Base-by-base conservation (phyloP, 2,888 invertebrate genomes). In the Parapristionchus giblindavisi region DNA sequence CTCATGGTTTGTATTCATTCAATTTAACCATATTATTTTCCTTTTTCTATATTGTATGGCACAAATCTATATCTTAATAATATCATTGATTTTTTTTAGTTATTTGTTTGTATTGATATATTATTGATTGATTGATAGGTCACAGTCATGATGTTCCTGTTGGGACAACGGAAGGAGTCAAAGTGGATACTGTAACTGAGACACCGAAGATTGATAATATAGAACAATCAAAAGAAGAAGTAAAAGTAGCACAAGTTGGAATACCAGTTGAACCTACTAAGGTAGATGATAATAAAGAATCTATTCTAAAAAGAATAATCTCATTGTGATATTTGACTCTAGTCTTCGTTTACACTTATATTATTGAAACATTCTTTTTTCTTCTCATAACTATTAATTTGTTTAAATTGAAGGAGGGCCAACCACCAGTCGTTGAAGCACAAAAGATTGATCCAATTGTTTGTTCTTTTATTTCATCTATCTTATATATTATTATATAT, bases 121-220 rank as follows among this genome's bases (percentile, higher is more conserved):
- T 3, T 11, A n/a, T n/a, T n/a, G n/a, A n/a, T n/a, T 65, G 11
- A 0, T 1, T 65, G 6, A 11, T 43, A 65, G 63, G 63, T 65
- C 63, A 65, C 63, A 65, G 63, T 65, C 63, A 65, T 43, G 40
- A 40, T 65, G 63, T 43, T 14, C 63, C 63, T 0, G 43, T 17
- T 8, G 27, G 43, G 21, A 65, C 40, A 43, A 36, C 43, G 63
- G 63, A 65, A 11, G 77, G 63, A 54, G 56, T 75, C 6, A 75
- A 78, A 27, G 65, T 78, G n/a, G 74, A 77, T 32, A 76, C 61
- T 56, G 78, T 78, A 3, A 40, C 77, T 0, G 77, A 72, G n/a
- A 32, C 56, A 2, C 75, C 76, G 1, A 74, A 71, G 51, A 65
- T 38, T 14, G 56, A 61, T 21, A 36, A n/a, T n/a, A n/a, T n/a